phyloP scores from a whole-genome alignment of 2,113 vertebrate genomes.

The Apus apus region DNA sequence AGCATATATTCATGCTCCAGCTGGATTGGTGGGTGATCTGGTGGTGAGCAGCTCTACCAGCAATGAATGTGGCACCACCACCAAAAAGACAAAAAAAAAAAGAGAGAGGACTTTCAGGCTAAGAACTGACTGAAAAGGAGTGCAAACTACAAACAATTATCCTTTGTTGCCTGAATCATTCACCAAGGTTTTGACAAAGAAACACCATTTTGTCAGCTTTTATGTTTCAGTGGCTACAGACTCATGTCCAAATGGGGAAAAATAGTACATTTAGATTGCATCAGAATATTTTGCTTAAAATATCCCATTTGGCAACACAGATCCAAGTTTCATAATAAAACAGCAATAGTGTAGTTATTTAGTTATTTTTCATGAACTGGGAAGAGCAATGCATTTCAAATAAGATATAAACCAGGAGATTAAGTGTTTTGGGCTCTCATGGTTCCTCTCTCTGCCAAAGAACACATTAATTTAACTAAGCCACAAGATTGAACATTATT shows the following conservation, averaged over 20 bases:
- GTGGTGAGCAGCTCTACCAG: slow-evolving; percentile 50
- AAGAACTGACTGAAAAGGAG: neutral
- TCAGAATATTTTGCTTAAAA: slow-evolving; percentile 58
- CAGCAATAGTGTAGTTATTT: neutral
- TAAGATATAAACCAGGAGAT: neutral
- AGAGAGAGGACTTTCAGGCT: neutral
- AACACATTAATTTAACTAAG: neutral
- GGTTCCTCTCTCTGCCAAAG: neutral
- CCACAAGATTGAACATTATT: neutral
- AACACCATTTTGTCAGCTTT: slow-evolving; percentile 38
- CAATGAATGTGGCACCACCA: slow-evolving; percentile 21
- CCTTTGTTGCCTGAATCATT: slow-evolving; percentile 18
- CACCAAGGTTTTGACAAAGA: slow-evolving; percentile 35
- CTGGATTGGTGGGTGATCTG: slow-evolving; percentile 59
- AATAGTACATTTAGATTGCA: slow-evolving; percentile 44
- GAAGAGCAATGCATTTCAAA: slow-evolving; percentile 21
- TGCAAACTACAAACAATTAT: neutral
- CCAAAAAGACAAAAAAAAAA: neutral
- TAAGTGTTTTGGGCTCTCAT: neutral
- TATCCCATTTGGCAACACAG: slow-evolving; percentile 14
- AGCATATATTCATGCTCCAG: slow-evolving; percentile 45
- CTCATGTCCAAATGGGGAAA: slow-evolving; percentile 40
- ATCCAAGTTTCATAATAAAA: slow-evolving; percentile 29
- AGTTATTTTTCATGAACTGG: slow-evolving; percentile 15
- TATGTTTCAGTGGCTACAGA: slow-evolving; percentile 2